Evolutionary conservation across 2,113 vertebrate genomes (phyloP).

Genomic region (Peromyscus maniculatus): DNA sequence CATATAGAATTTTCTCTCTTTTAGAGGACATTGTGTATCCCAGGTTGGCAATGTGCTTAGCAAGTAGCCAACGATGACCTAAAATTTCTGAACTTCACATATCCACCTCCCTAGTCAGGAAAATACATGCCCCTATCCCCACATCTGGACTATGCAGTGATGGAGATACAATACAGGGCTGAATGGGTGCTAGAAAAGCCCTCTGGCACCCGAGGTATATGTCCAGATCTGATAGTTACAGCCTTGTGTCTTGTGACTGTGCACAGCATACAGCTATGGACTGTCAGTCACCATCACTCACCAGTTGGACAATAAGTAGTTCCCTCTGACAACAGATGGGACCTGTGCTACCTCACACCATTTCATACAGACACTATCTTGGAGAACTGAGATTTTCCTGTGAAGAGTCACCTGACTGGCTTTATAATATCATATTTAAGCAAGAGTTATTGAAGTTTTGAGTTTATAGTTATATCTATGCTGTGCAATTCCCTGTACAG

Average conservation of each 20-base stretch:
- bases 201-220: background rate
- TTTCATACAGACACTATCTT: background rate
- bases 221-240: background rate
- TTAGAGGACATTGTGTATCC: background rate
- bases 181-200: background rate
- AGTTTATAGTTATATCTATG: background rate
- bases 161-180: too few relatives aligned
- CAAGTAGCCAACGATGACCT: background rate
- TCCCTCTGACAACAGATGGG: background rate
- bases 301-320: accelerated
- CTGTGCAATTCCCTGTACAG: background rate
- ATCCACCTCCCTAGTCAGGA: background rate
- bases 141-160: background rate
- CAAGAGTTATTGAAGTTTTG: background rate
- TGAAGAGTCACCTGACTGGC: background rate
- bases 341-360: background rate
- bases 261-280: background rate
- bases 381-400: background rate
- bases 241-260: background rate
- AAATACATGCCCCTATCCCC: too few relatives aligned
- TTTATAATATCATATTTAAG: conserved; percentile 8
- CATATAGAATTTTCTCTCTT: background rate
- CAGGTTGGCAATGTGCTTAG: background rate
- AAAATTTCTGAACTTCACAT: background rate
- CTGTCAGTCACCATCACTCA: background rate